phyloP scores from a whole-genome alignment of 1,140 invertebrate genomes.

The Hetaerina americana region DNA sequence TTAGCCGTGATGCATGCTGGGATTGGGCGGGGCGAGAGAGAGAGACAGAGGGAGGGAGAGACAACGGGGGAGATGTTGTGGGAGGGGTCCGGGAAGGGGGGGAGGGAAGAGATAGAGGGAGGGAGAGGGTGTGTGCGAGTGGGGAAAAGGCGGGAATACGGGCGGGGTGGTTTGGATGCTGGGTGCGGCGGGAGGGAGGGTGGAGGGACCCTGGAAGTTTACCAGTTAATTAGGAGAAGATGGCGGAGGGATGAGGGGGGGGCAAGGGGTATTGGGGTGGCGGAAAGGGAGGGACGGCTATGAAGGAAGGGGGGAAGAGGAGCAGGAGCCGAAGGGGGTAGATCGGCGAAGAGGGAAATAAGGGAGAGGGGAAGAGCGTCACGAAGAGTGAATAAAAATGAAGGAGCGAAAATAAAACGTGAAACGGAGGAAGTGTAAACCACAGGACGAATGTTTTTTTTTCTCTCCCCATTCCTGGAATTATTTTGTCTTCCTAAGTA shows the following conservation, averaged over 20 bases:
- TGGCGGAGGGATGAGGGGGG: background rate
- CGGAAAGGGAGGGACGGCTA: background rate
- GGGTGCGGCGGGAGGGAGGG: background rate
- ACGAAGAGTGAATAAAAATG: background rate
- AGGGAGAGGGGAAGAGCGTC: too few species aligned
- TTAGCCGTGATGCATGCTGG: background rate
- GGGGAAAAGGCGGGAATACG: background rate
- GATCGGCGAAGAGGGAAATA: background rate
- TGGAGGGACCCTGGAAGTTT: background rate
- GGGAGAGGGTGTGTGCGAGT: too few species aligned
- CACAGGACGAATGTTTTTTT: too few species aligned
- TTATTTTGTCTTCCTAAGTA: too few species aligned
- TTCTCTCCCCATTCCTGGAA: too few species aligned
- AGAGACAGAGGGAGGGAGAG: background rate
- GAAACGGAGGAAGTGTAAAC: too few species aligned
- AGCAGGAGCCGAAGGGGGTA: background rate
- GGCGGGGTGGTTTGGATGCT: background rate
- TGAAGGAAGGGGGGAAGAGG: background rate
- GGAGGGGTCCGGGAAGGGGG: background rate
- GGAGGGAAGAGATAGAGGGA: too few species aligned
- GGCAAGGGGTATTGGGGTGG: background rate
- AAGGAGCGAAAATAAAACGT: background rate
- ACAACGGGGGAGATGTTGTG: background rate
- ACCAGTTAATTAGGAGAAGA: background rate
- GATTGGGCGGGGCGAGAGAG: background rate